A percentile compares a stretch with the other conserved stretches of the same genome.
These are phyloP conservation scores for Himalopsyche kuldschensis DNA, from an alignment of 2,888 invertebrate genomes.

Conservation along the genomic window DNA sequence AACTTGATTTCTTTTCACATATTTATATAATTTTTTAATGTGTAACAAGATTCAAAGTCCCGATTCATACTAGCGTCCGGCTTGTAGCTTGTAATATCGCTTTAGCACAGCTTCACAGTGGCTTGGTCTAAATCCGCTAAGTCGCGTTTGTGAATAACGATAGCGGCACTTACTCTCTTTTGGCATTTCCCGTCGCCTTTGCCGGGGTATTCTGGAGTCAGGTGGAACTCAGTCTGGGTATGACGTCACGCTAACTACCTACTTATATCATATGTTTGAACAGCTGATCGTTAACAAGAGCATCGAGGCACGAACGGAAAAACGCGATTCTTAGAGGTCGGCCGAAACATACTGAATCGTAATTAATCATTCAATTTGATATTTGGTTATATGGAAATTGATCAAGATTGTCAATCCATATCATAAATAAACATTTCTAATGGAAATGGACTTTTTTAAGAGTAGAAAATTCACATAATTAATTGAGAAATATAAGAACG, in stretches of 20 bases:
- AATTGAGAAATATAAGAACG: too few relatives aligned
- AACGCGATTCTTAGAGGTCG: not conserved
- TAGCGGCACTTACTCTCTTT: not conserved
- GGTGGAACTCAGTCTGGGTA: not conserved
- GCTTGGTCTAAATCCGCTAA: slow-evolving; percentile 5
- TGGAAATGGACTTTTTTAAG: too few relatives aligned
- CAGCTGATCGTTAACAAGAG: not conserved
- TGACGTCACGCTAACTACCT: not conserved
- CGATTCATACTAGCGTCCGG: not conserved
- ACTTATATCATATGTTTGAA: not conserved
- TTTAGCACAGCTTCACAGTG: not conserved
- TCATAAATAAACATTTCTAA: too few relatives aligned
- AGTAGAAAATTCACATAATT: too few relatives aligned
- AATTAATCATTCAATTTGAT: too few relatives aligned
- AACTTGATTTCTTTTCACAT: too few relatives aligned
- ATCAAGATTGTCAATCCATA: too few relatives aligned
- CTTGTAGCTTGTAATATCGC: not conserved
- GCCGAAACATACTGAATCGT: too few relatives aligned
- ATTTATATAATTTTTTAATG: too few relatives aligned
- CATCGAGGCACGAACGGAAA: not conserved
- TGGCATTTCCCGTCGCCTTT: not conserved
- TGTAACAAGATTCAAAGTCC: not conserved
- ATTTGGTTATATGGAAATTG: too few relatives aligned
- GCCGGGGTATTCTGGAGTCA: not conserved
- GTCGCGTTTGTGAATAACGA: slow-evolving; percentile 32